These are phyloP conservation scores for Hydropotes inermis DNA, from an alignment of 2,113 vertebrate genomes.

Conservation along the genomic window DNA sequence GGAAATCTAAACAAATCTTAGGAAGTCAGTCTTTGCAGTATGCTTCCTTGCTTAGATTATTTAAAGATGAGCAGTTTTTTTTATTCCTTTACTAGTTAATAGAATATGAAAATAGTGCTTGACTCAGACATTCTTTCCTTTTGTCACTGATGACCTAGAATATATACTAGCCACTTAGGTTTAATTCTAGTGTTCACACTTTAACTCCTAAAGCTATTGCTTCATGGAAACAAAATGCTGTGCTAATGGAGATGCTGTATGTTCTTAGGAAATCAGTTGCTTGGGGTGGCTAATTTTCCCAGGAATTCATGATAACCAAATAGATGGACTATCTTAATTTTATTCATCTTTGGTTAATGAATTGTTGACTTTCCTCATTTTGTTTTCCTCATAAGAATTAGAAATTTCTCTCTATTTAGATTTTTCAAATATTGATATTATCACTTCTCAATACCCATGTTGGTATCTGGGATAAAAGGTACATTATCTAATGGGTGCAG, in stretches of 20 bases:
- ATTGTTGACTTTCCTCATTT: neutral
- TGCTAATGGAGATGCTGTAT: neutral
- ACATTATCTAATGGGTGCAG: neutral
- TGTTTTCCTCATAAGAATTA: conserved; percentile 12
- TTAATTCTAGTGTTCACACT: neutral
- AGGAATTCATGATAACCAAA: neutral
- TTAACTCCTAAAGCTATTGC: neutral
- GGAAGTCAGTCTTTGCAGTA: neutral
- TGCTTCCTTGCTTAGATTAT: neutral
- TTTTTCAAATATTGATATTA: neutral
- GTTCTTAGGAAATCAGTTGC: neutral
- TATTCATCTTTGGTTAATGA: conserved; percentile 8
- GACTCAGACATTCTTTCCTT: neutral
- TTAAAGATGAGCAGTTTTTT: neutral
- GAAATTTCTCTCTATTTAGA: neutral
- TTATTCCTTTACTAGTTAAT: neutral
- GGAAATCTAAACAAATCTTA: neutral
- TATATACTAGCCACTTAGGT: neutral
- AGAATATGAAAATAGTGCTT: neutral
- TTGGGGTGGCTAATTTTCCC: neutral
- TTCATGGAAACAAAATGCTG: neutral
- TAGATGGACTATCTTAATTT: neutral
- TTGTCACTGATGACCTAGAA: neutral
- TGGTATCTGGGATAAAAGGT: neutral
- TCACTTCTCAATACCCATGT: neutral